Evolutionary conservation across 2,888 invertebrate genomes (phyloP), one percentile per base, ranked within the genome.

Genomic region (Synanthedon formicaeformis): DNA sequence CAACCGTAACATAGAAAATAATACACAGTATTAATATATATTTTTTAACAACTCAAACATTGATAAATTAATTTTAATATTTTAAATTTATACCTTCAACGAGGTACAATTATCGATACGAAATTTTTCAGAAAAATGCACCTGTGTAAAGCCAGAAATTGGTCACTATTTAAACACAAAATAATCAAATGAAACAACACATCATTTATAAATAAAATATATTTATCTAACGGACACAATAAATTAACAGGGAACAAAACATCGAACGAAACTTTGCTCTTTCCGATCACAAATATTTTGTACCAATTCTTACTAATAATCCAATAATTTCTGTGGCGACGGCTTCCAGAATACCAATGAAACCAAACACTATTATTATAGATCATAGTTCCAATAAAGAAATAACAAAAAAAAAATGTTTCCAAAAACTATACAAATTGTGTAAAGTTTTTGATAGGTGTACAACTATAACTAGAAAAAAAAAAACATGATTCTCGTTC

Each of bases 161-260:
- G 4, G 23, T 23, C 5, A 4, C 23, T 23, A 23, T 23, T 5
- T 23, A 23, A 23, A 5, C 23, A 23, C 18, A 56, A 52, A 45
- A 13, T 13, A 45, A 49, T 48, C 54, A 61, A 73, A 67, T 67
- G 67, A 74, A 71, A 69, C 58, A 58, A 57, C 53, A 53, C 3
- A 52, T 66, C 61, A 64, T 67, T 69, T 73, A 67, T 78, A 72
- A 75, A 70, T 81, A 81, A 80, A 81, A 81, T 84, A 79, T 82
- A 83, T 81, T 84, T 65, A 64, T 73, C 78, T 78, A 79, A 81
- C 75, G 65, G 73, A 73, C 75, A 75, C 76, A 75, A 70, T 45
- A 45, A 13, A 13, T 45, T 45, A 34, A 13, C 14, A 69, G 69
- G 69, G 65, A 71, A 71, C 62, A 69, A 68, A 69, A 71, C 64